These are phyloP conservation scores for Centroberyx gerrardi DNA, from an alignment of 2,797 vertebrate species.

Conservation along the genomic window DNA sequence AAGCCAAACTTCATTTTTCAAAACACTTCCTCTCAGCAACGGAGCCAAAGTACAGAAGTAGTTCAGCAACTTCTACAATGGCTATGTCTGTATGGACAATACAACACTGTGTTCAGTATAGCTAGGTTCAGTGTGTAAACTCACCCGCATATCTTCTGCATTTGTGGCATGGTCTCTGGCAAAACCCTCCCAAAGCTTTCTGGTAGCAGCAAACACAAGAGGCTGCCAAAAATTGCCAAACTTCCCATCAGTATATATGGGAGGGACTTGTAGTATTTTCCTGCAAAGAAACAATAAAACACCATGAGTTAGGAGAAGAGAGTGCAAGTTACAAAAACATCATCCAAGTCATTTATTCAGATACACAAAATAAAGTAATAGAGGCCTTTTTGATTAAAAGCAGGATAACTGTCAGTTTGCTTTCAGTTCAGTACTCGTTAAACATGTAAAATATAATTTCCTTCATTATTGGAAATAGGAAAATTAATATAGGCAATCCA, in stretches of 20 bases:
- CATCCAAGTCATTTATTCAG: too few species aligned
- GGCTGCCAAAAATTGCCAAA: slow-evolving; percentile 86
- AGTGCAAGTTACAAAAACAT: too few species aligned
- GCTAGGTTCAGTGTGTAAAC: neutral
- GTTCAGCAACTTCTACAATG: neutral
- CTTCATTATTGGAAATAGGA: too few species aligned
- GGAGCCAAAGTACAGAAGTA: neutral
- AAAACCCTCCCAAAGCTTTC: slow-evolving; percentile 87
- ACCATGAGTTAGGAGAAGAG: neutral
- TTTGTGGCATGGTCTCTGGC: slow-evolving; percentile 90
- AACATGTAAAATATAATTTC: too few species aligned
- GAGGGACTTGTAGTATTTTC: slow-evolving; percentile 86
- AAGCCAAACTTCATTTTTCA: neutral
- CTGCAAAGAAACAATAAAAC: slow-evolving; percentile 67
- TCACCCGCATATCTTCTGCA: slow-evolving; percentile 88
- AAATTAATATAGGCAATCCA: too few species aligned
- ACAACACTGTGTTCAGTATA: neutral
- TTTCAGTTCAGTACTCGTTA: too few species aligned
- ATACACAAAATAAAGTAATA: too few species aligned
- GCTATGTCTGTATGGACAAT: neutral
- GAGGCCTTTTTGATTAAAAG: too few species aligned
- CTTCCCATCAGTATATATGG: slow-evolving; percentile 93
- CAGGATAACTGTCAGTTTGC: too few species aligned
- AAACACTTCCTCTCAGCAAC: neutral
- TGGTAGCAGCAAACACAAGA: slow-evolving; percentile 89